Conservation (phyloP, 2,113 vertebrate genomes). For the Seriola dumerili region DNA sequence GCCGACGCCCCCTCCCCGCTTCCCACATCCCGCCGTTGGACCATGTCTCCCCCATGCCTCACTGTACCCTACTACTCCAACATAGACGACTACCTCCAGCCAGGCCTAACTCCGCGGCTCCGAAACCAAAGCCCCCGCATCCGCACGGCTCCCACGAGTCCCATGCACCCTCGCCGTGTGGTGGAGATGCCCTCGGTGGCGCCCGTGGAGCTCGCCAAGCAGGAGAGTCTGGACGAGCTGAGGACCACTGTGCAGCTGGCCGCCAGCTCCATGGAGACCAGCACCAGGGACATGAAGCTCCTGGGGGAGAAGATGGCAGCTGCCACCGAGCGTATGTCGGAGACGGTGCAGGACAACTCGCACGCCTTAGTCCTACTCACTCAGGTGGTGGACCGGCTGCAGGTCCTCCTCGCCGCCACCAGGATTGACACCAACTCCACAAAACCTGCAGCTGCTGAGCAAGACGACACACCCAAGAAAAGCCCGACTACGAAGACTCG, state of each 20-base stretch:
- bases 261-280: conserved; percentile 77
- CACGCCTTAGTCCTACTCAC: conserved; percentile 74
- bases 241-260: conserved; percentile 69
- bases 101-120: background rate
- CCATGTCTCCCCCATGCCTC: conserved; percentile 35
- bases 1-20: background rate
- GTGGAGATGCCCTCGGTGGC: conserved; percentile 7
- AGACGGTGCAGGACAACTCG: conserved; percentile 79
- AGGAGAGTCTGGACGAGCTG: conserved; percentile 78
- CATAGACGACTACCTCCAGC: conserved; percentile 24
- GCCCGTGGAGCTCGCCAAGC: conserved; percentile 60
- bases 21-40: conserved; percentile 31
- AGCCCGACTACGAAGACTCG: background rate
- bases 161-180: conserved; percentile 44
- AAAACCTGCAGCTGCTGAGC: background rate
- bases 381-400: conserved; percentile 75
- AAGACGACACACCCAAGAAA: background rate
- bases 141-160: conserved; percentile 78
- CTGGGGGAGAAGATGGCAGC: conserved; percentile 76
- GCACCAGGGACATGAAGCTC: conserved; percentile 74
- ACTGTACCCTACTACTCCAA: conserved; percentile 43
- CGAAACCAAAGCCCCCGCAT: conserved; percentile 35
- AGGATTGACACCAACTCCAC: background rate
- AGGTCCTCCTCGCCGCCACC: conserved; percentile 52
- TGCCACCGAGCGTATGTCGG: conserved; percentile 73